Evolutionary conservation across 2,113 vertebrate genomes (phyloP).

Genomic region (Ctenodactylus gundi): DNA sequence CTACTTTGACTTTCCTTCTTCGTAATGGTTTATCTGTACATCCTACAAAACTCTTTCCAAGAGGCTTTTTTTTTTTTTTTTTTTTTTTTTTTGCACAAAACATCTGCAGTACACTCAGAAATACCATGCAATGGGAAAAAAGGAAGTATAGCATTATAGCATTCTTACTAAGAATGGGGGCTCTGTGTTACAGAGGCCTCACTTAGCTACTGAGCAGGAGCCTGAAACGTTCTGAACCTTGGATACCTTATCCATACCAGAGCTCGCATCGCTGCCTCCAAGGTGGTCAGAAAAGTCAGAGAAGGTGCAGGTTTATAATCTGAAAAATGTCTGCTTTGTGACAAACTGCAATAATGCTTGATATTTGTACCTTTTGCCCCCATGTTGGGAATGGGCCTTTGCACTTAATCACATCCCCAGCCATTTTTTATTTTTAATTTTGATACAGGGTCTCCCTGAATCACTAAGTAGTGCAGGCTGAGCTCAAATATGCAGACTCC

Average conservation of each 20-base stretch:
- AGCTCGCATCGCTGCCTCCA: not conserved
- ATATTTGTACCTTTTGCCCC: not conserved
- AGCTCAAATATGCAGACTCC: no score
- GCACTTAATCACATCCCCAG: no score
- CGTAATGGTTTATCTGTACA: not conserved
- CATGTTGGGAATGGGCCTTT: no score
- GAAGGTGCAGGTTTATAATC: not conserved
- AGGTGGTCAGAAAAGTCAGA: not conserved
- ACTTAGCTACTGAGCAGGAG: not conserved
- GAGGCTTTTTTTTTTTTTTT: no score
- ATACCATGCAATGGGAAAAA: not conserved
- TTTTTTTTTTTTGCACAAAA: not conserved
- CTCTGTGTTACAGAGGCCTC: not conserved
- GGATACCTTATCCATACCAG: not conserved
- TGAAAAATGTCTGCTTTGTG: not conserved
- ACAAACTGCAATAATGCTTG: not conserved
- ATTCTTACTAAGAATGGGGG: not conserved
- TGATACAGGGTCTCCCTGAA: no score
- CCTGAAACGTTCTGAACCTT: not conserved
- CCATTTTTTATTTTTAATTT: no score
- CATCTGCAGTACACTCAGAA: not conserved
- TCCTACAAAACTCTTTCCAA: not conserved
- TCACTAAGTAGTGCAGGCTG: no score
- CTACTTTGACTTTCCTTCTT: not conserved
- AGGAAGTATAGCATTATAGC: not conserved